These are phyloP conservation scores for Alligator mississippiensis DNA, from an alignment of 2,113 vertebrate species.

Conservation along the genomic window DNA sequence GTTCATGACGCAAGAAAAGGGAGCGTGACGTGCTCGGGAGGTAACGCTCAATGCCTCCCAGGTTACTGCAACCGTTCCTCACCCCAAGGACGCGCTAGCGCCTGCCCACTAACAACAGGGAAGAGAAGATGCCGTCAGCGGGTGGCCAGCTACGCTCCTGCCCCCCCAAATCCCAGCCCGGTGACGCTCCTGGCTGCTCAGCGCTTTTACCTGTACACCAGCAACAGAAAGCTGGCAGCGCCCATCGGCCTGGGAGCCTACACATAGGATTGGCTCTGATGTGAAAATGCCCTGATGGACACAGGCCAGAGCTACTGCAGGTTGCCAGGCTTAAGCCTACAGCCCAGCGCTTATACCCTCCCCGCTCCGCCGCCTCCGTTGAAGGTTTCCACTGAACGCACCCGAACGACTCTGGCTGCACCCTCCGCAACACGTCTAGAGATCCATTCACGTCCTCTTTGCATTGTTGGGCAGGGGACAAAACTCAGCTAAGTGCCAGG, in stretches of 20 bases:
- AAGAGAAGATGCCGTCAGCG: accelerated
- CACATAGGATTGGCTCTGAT: accelerated
- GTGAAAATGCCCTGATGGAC: neutral
- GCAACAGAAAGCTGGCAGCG: neutral
- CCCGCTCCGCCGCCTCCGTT: accelerated
- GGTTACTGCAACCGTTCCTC: neutral
- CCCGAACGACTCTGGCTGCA: neutral
- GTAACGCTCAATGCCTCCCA: accelerated
- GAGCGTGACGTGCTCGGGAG: neutral
- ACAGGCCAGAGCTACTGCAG: accelerated
- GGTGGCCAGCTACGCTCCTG: neutral
- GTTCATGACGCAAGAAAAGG: accelerated
- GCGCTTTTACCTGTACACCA: neutral
- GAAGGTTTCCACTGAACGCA: neutral
- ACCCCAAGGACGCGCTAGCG: neutral
- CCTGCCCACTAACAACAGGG: neutral
- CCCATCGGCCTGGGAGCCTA: neutral
- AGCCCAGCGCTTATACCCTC: neutral
- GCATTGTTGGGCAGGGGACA: neutral
- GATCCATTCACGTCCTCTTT: neutral
- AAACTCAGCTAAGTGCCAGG: neutral
- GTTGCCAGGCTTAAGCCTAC: neutral
- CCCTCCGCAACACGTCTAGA: neutral
- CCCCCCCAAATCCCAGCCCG: neutral
- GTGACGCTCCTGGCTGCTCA: neutral